These are phyloP conservation scores for Amblyjoppa proteus DNA, from an alignment of 2,888 invertebrate genomes.

Conservation along the genomic window DNA sequence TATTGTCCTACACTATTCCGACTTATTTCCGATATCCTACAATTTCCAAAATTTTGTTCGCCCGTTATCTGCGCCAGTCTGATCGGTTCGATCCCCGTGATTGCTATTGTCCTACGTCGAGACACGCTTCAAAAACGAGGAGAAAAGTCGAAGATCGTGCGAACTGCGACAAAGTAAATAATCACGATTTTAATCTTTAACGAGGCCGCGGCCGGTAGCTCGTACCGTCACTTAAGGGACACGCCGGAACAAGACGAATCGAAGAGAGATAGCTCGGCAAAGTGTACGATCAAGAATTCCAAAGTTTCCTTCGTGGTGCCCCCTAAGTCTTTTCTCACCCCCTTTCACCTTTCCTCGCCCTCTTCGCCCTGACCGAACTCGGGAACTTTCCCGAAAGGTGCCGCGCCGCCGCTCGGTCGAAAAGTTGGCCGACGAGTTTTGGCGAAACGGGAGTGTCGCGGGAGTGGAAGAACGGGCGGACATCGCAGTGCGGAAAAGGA, in stretches of 20 bases:
- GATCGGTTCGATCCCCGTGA: too few species aligned
- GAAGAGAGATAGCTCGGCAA: constrained; percentile 12
- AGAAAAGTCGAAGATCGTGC: not conserved
- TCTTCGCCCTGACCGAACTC: constrained; percentile 42
- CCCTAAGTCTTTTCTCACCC: constrained; percentile 5
- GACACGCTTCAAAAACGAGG: not conserved
- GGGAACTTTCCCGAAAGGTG: constrained; percentile 34
- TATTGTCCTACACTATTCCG: too few species aligned
- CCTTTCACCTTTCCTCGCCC: constrained; percentile 11
- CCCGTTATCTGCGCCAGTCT: too few species aligned
- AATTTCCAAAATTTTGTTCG: too few species aligned
- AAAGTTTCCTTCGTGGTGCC: constrained; percentile 33
- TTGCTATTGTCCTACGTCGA: too few species aligned
- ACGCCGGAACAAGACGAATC: constrained; percentile 9
- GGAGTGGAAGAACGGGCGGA: not conserved
- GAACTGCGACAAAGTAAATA: not conserved
- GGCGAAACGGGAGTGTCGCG: constrained; percentile 32
- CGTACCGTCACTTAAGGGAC: constrained; percentile 27
- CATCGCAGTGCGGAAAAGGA: not conserved
- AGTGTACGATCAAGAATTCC: constrained; percentile 29
- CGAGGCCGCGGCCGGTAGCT: not conserved
- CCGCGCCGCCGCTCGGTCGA: constrained; percentile 41
- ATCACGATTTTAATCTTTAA: not conserved
- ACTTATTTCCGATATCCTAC: too few species aligned
- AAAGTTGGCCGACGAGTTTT: constrained; percentile 60